These are phyloP conservation scores for Ecliptopera silaceata DNA, from an alignment of 2,888 invertebrate species.

Conservation along the genomic window DNA sequence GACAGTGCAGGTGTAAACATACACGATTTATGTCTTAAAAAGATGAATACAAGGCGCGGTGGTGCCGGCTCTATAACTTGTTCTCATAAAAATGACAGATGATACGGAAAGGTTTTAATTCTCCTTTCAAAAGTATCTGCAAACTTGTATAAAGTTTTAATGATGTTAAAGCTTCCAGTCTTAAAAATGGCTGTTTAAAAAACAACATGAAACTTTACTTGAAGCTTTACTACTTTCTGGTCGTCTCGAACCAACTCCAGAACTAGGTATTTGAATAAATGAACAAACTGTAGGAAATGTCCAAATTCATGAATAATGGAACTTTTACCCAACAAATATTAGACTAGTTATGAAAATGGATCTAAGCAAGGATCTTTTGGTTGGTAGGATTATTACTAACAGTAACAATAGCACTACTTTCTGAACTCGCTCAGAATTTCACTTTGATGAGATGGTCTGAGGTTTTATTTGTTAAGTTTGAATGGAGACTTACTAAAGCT, in stretches of 20 bases:
- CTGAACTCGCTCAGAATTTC: slow-evolving; percentile 5
- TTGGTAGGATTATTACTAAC: neutral
- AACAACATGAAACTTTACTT: slow-evolving; percentile 8
- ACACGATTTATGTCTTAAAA: no score
- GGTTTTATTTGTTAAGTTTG: slow-evolving; percentile 5
- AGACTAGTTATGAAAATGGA: slow-evolving; percentile 4
- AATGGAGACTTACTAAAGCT: neutral
- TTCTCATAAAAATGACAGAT: no score
- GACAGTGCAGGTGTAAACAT: no score
- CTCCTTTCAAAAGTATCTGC: slow-evolving; percentile 2
- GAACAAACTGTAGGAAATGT: slow-evolving; percentile 10
- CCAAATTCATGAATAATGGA: slow-evolving; percentile 12
- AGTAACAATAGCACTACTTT: slow-evolving; percentile 5
- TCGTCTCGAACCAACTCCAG: slow-evolving; percentile 5
- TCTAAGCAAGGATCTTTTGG: slow-evolving; percentile 9
- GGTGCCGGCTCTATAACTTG: no score
- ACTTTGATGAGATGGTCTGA: slow-evolving; percentile 11
- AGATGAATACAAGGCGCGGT: no score
- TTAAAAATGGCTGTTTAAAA: slow-evolving; percentile 18
- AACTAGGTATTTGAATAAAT: slow-evolving; percentile 15
- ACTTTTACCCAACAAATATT: slow-evolving; percentile 4
- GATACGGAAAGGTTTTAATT: slow-evolving; percentile 5
- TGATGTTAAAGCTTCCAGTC: slow-evolving; percentile 19
- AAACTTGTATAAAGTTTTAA: slow-evolving; percentile 28
- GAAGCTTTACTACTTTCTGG: slow-evolving; percentile 6